Conservation (phyloP, 2,888 invertebrate species). For the Alsophila aescularia region DNA sequence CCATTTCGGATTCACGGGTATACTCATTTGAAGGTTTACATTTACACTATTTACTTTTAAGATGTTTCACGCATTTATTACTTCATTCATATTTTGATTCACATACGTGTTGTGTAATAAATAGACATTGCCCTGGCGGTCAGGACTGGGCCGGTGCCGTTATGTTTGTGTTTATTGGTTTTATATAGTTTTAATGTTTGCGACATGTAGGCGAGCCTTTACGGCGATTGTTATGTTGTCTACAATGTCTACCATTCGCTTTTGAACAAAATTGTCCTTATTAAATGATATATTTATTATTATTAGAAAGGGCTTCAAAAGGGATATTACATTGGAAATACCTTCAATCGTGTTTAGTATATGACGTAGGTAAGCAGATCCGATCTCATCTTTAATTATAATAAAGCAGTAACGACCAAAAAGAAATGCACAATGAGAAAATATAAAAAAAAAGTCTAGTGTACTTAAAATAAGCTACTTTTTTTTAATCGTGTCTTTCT, state of each 20-base stretch:
- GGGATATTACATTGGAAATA: no score
- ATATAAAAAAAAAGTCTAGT: no score
- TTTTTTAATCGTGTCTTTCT: no score
- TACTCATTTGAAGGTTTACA: constrained; percentile 9
- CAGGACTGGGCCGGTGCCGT: constrained; percentile 20
- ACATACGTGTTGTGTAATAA: constrained; percentile 36
- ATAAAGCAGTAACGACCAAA: no score
- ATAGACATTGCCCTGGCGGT: constrained; percentile 29
- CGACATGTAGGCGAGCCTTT: constrained; percentile 28
- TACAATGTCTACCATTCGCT: background rate
- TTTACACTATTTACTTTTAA: constrained; percentile 25
- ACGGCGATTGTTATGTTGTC: constrained; percentile 14
- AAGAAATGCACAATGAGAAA: no score
- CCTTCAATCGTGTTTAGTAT: no score
- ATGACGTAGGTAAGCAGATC: no score
- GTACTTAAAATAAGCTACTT: no score
- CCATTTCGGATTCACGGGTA: constrained; percentile 18
- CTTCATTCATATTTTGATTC: constrained; percentile 41
- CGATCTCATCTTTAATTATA: no score
- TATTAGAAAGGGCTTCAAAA: no score
- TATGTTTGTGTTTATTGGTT: constrained; percentile 40
- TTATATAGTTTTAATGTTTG: constrained; percentile 35
- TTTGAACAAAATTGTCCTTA: background rate
- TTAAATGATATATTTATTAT: background rate
- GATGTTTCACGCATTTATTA: constrained; percentile 26